These are phyloP conservation scores for Sympetrum striolatum DNA, from an alignment of 2,888 invertebrate genomes.

Conservation along the genomic window DNA sequence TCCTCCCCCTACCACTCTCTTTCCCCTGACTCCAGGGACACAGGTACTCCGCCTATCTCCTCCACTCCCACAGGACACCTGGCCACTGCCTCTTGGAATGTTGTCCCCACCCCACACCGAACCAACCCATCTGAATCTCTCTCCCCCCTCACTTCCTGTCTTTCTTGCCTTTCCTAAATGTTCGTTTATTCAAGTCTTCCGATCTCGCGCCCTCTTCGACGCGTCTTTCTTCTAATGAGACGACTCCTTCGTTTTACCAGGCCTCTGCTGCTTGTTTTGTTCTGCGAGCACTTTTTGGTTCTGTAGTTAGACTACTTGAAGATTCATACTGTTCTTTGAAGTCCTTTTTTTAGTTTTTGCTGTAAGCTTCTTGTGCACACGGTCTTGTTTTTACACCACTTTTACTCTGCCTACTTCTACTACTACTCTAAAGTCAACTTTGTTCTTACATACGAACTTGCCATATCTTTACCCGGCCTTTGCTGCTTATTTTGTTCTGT, in stretches of 20 bases:
- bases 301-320: too few species aligned
- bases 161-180: not conserved
- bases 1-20: not conserved
- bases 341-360: too few species aligned
- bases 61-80: slow-evolving; percentile 38
- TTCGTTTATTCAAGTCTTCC: not conserved
- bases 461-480: not conserved
- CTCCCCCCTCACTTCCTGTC: not conserved
- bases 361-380: too few species aligned
- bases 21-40: not conserved
- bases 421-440: too few species aligned
- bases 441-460: too few species aligned
- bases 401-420: too few species aligned
- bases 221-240: not conserved
- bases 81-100: slow-evolving; percentile 32
- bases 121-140: not conserved
- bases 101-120: slow-evolving; percentile 14
- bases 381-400: too few species aligned
- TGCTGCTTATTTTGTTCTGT: not conserved
- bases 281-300: too few species aligned
- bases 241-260: not conserved
- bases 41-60: slow-evolving; percentile 3
- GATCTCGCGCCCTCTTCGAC: not conserved
- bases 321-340: too few species aligned
- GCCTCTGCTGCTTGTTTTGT: not conserved